A percentile compares a stretch with the other conserved stretches of the same genome.
These are phyloP conservation scores for Heterochromis multidens DNA, from an alignment of 2,113 vertebrate species.

Conservation along the genomic window DNA sequence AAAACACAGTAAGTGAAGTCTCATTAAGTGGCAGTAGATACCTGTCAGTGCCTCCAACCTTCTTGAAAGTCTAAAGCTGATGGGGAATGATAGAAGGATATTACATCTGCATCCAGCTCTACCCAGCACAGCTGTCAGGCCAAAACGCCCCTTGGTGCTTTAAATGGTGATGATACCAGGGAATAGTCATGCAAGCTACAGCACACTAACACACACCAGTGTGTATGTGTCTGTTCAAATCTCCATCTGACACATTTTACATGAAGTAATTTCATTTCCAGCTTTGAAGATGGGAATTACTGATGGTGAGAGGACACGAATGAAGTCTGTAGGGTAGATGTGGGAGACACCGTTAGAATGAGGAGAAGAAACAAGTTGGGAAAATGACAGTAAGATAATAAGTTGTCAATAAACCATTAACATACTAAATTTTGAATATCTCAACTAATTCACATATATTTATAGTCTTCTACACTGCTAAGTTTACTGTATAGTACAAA, in stretches of 20 bases:
- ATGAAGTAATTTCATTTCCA: slow-evolving; percentile 1
- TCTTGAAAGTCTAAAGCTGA: slow-evolving; percentile 19
- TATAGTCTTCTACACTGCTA: neutral
- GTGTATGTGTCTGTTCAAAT: neutral
- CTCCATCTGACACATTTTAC: slow-evolving; percentile 9
- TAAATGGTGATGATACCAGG: slow-evolving; percentile 2
- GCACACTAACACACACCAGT: neutral
- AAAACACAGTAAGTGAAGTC: slow-evolving; percentile 30
- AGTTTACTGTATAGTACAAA: neutral
- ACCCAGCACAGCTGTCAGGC: slow-evolving; percentile 38
- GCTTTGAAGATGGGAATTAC: slow-evolving; percentile 27
- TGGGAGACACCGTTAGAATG: neutral
- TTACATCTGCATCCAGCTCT: slow-evolving; percentile 50
- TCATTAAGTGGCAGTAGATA: slow-evolving; percentile 33
- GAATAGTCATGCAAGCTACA: neutral
- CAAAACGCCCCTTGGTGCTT: neutral
- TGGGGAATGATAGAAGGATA: slow-evolving; percentile 38
- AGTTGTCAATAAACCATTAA: neutral
- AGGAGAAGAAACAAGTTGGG: neutral
- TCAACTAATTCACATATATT: neutral
- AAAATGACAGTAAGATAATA: neutral
- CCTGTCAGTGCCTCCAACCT: slow-evolving; percentile 23
- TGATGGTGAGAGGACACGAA: neutral
- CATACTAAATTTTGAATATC: neutral
- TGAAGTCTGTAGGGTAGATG: neutral